Conservation (phyloP, 92 coral and sea anemone genomes). For the Pocillopora grandis region DNA sequence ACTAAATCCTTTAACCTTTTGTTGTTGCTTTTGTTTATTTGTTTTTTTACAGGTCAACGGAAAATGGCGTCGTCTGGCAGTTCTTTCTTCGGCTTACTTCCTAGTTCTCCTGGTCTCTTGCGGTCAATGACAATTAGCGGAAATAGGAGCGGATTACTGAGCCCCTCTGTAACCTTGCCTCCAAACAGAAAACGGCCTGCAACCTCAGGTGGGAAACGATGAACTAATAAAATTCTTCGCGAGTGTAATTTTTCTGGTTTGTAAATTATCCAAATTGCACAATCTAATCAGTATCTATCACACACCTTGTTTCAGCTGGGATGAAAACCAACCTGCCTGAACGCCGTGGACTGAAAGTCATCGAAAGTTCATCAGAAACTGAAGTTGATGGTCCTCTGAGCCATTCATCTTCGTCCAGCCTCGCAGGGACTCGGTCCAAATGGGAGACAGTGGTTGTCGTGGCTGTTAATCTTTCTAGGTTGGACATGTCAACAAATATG, state of each 20-base stretch:
- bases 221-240: too few relatives aligned
- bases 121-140: slow-evolving; percentile 91
- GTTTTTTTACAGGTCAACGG: slow-evolving; percentile 55
- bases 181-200: slow-evolving; percentile 44
- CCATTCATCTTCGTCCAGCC: slow-evolving; percentile 85
- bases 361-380: slow-evolving; percentile 71
- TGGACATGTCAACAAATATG: slow-evolving; percentile 95
- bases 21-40: background rate
- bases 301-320: slow-evolving; percentile 4
- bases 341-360: slow-evolving; percentile 13
- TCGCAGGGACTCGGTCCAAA: slow-evolving; percentile 76
- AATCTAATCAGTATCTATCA: background rate
- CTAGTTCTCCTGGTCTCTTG: slow-evolving; percentile 81
- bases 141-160: slow-evolving; percentile 66
- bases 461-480: slow-evolving; percentile 89
- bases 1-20: background rate
- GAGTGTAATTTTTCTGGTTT: background rate
- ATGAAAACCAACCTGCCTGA: slow-evolving; percentile 2
- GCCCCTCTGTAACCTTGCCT: slow-evolving; percentile 53
- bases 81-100: slow-evolving; percentile 73
- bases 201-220: background rate
- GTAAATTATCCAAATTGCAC: background rate
- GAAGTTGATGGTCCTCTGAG: slow-evolving; percentile 85
- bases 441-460: slow-evolving; percentile 98
- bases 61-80: slow-evolving; percentile 68